A percentile compares a stretch with the other conserved stretches of the same genome.
These are phyloP conservation scores for Chloropsis cyanopogon DNA, from an alignment of 2,113 vertebrate species.

Conservation along the genomic window DNA sequence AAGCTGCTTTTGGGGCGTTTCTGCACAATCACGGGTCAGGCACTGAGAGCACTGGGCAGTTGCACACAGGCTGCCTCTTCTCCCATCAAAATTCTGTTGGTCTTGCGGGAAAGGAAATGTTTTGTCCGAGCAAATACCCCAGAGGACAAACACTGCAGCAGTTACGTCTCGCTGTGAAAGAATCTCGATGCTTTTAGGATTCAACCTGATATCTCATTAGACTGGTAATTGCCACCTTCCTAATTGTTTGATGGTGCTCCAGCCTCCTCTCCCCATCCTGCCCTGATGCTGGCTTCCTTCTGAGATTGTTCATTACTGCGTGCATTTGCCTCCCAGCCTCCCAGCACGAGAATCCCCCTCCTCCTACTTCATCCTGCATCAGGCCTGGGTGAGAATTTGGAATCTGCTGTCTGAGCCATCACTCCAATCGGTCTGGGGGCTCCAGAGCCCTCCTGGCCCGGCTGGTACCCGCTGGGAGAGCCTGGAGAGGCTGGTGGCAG, in stretches of 20 bases:
- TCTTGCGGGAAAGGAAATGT: conserved; percentile 37
- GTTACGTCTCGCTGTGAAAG: background rate
- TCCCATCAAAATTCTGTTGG: background rate
- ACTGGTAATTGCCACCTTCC: conserved; percentile 30
- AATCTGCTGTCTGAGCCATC: background rate
- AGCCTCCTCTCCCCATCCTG: background rate
- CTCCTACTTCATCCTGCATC: background rate
- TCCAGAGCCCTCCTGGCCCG: accelerated
- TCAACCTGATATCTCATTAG: background rate
- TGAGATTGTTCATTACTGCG: background rate
- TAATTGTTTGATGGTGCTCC: conserved; percentile 14
- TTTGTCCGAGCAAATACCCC: background rate
- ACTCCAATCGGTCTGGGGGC: accelerated
- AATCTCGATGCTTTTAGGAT: conserved; percentile 43
- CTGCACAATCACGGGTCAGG: background rate
- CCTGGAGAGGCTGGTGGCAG: background rate
- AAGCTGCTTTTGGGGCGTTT: background rate
- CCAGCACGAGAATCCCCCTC: accelerated
- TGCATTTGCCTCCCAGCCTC: background rate
- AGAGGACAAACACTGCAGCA: background rate
- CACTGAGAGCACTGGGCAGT: background rate
- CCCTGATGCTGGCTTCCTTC: background rate
- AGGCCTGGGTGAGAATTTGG: background rate
- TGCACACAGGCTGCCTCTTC: background rate
- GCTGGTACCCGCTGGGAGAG: background rate